Evolutionary conservation across 2,113 vertebrate genomes (phyloP), one percentile per base, ranked within the genome.

Genomic region (Xenopus borealis): DNA sequence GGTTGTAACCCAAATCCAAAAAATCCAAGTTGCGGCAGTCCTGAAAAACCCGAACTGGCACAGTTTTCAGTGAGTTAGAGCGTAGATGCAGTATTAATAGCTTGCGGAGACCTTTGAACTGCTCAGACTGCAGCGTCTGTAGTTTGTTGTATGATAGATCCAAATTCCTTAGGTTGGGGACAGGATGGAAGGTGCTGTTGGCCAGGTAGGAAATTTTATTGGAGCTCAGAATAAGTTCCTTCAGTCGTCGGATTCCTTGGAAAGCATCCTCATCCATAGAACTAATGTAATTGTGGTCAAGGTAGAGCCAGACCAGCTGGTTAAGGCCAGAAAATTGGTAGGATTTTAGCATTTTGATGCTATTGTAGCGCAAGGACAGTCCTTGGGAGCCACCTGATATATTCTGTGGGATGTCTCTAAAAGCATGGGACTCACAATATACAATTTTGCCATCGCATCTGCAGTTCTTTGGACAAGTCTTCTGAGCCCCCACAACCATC

Each of bases 391-490:
- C 93, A 3, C 91, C 91, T 2, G 97, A 99, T 81, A 99, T 95
- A 59, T 99, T 99, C 82, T 88, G 92, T 9, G 97, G 97, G 84
- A 99, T 94, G 72, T 96, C 95, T 58, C 92, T 88, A 76, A 99
- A 96, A 1, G 96, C 96, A 10, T 94, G 96, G 62, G 97, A 99
- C 81, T 99, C 97, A 20, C 97, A 99, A 89, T 99, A 99, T 59
- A 98, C 95, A 72, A 99, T 99, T 89, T 98, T 98, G 81, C 96
- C 97, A 74, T 99, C 97, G 45, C 97, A 99, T 83, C 96, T 90
- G 87, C 97, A 99, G 89, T 86, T 97, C 86, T 81, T 92, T 74
- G 95, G 95, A 88, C 97, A 99, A 75, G 95, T 92, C 78, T 95
- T 91, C 89, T 98, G 95, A 64, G 96, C 94, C 68, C 90, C 88